Conservation (phyloP, 2,797 vertebrate species). For the Gallinago stenura region DNA sequence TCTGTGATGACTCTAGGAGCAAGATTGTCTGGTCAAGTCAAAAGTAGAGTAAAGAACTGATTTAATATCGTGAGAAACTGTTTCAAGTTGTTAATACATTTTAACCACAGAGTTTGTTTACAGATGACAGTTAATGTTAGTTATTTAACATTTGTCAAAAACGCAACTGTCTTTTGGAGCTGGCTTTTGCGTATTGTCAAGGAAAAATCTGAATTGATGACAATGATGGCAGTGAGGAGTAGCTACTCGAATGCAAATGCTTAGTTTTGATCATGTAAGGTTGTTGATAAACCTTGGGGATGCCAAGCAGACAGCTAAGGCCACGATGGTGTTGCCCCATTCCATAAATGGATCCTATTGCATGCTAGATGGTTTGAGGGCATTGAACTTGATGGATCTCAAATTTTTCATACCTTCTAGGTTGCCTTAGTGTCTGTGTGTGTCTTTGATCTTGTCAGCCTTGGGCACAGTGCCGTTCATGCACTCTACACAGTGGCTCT, state of each 20-base stretch:
- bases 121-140: not conserved
- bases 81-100: not conserved
- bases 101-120: not conserved
- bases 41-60: not conserved
- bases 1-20: fast-evolving
- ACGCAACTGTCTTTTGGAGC: not conserved
- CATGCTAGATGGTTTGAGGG: not conserved
- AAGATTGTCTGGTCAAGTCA: not conserved
- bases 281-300: not conserved
- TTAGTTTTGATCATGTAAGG: not conserved
- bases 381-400: not conserved
- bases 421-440: not conserved
- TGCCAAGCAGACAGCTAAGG: not conserved
- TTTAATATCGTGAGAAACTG: not conserved
- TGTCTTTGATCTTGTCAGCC: not conserved
- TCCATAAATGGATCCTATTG: not conserved
- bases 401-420: not conserved
- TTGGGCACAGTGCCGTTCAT: not conserved
- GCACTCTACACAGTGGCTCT: not conserved
- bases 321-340: not conserved
- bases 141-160: not conserved
- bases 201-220: not conserved
- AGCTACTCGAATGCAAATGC: not conserved
- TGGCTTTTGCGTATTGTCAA: not conserved
- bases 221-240: not conserved